Conservation (phyloP, 2,888 invertebrate species). For the Erebia ligea region DNA sequence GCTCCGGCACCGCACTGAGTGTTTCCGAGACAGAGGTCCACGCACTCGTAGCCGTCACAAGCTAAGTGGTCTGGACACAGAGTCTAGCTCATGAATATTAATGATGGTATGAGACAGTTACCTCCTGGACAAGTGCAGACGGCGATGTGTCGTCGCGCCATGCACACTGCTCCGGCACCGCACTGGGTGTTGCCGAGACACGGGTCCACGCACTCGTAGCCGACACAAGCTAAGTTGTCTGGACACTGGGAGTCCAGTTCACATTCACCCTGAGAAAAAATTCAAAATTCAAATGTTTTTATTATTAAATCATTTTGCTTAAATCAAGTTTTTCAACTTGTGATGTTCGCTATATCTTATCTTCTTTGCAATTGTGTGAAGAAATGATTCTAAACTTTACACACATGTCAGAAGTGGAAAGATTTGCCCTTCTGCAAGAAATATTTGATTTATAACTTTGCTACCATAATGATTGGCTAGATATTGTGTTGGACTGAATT, state of each 20-base stretch:
- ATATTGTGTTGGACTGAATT: too few relatives aligned
- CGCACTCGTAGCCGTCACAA: slow-evolving; percentile 90
- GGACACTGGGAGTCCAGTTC: slow-evolving; percentile 89
- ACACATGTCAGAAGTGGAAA: too few relatives aligned
- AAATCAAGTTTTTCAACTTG: too few relatives aligned
- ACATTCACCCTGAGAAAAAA: slow-evolving; percentile 87
- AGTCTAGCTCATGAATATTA: background rate
- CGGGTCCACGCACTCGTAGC: slow-evolving; percentile 89
- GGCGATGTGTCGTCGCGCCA: slow-evolving; percentile 89
- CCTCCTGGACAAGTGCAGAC: slow-evolving; percentile 92
- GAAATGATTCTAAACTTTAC: too few relatives aligned
- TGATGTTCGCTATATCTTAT: too few relatives aligned
- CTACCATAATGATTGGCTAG: too few relatives aligned
- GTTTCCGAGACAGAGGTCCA: slow-evolving; percentile 88
- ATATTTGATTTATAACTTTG: too few relatives aligned
- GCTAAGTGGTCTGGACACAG: slow-evolving; percentile 49
- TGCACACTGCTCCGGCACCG: slow-evolving; percentile 89
- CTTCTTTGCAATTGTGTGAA: too few relatives aligned
- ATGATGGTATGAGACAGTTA: slow-evolving; percentile 35
- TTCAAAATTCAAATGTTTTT: background rate
- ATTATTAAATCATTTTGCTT: too few relatives aligned
- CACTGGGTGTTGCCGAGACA: slow-evolving; percentile 89
- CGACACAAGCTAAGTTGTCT: slow-evolving; percentile 89
- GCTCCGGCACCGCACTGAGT: slow-evolving; percentile 87
- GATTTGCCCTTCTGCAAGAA: too few relatives aligned